A percentile compares a stretch with the other conserved stretches of the same genome.
phyloP scores from a whole-genome alignment of 2,888 invertebrate species.

The Conus canariensis region DNA sequence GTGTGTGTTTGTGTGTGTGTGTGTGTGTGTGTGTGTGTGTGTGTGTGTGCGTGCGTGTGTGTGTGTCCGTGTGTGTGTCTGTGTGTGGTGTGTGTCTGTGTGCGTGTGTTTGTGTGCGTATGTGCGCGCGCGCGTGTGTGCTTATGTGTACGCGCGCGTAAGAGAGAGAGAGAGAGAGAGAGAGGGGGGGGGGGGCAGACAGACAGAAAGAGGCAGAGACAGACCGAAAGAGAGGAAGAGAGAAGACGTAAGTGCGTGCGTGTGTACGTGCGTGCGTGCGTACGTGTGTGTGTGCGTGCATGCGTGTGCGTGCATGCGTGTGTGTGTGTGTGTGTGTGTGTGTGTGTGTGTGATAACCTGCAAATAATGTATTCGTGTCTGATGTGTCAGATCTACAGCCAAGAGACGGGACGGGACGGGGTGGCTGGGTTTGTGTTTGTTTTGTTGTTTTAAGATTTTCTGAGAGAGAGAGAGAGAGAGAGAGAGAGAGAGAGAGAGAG shows the following conservation, averaged over 20 bases:
- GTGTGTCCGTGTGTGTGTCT: not conserved
- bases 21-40: constrained; percentile 7
- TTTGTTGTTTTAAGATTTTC: too few relatives aligned
- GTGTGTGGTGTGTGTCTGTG: not conserved
- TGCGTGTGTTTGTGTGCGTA: not conserved
- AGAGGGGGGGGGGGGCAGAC: too few relatives aligned
- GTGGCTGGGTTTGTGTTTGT: not conserved
- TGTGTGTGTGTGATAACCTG: not conserved
- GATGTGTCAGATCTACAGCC: too few relatives aligned
- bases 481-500: too few relatives aligned
- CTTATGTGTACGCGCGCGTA: not conserved
- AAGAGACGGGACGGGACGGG: too few relatives aligned
- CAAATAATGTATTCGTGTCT: not conserved
- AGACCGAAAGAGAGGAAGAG: too few relatives aligned
- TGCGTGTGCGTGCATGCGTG: not conserved
- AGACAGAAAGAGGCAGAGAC: too few relatives aligned
- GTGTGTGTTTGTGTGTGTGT: not conserved
- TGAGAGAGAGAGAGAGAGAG: too few relatives aligned
- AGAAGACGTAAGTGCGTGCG: too few relatives aligned
- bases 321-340: not conserved
- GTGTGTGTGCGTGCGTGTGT: not conserved
- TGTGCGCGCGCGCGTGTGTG: not conserved
- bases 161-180: too few relatives aligned
- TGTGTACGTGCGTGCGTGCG: not conserved
- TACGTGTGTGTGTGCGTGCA: not conserved